Evolutionary conservation across 2,888 invertebrate genomes (phyloP), one percentile per base, ranked within the genome.

Genomic region (Thera britannica): DNA sequence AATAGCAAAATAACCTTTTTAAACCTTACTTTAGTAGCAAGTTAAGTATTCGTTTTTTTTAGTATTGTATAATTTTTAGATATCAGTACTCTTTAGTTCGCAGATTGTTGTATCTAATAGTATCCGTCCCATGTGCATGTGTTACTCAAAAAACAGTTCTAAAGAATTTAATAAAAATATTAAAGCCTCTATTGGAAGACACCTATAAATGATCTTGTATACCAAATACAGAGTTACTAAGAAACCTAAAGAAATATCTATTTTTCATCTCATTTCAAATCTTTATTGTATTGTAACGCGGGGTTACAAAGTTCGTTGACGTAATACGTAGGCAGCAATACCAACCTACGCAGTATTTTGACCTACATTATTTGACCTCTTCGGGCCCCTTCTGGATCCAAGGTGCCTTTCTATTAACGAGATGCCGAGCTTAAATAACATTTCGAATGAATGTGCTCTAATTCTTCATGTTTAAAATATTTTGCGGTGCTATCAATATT

Each of bases 281-380:
- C 38, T 38, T 5, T 46, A 46, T 46, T 46, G 44, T 46, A 46
- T 2, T 9, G 2, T 9, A 38, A 9, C 44, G 2, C 9, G 36
- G 2, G 38, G 56, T 36, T 11, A 60, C 65, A 56, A 44, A 60
- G 38, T 48, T 7, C n/a, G n/a, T 12, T 62, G 62, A 68, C 63
- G 62, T 56, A 63, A 38, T 63, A 63, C 54, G 60, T 58, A 65
- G 62, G 68, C 56, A 65, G 44, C 46, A 44, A 64, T 65, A 60
- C 65, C 62, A 65, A 63, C 72, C 75, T 78, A 77, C 80, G 80
- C 75, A 78, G 69, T 74, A 76, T 70, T 67, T 72, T 81, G 79
- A 79, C 79, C 79, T 77, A 81, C 64, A 75, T 80, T 44, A 68
- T 66, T 63, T 77, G 79, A 78, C 79, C 79, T 73, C 73, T 62